phyloP scores from a whole-genome alignment of 1,140 invertebrate species.

The Danaus melanippus region DNA sequence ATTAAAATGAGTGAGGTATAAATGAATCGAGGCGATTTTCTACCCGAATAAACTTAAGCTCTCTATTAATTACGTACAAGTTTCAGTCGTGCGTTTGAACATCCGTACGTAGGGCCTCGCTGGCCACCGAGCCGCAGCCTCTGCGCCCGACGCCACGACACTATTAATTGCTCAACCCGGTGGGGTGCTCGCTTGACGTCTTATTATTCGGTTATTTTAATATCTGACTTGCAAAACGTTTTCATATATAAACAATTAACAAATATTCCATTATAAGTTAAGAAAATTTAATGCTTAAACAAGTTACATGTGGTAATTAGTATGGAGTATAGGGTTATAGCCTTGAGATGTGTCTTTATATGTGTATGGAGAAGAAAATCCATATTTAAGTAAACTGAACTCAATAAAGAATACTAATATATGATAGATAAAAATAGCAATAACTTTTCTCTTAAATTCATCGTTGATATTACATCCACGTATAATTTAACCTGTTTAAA shows the following conservation, averaged over 20 bases:
- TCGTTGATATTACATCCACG: constrained; percentile 2
- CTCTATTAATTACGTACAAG: constrained; percentile 26
- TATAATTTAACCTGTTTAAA: not conserved
- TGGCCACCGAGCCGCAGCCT: constrained; percentile 24
- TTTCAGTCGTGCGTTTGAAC: constrained; percentile 29
- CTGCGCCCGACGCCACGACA: constrained; percentile 20
- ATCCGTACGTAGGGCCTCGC: constrained; percentile 12
- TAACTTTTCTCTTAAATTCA: not conserved
- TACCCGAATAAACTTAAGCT: constrained; percentile 24
- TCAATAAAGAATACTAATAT: not conserved
- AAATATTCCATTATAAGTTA: no score
- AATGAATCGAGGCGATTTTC: constrained; percentile 8
- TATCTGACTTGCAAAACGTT: not conserved
- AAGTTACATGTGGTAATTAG: no score
- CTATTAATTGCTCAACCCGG: constrained; percentile 23
- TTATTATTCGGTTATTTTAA: constrained; percentile 10
- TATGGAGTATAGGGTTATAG: no score
- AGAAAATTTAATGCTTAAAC: no score
- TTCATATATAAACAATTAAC: no score
- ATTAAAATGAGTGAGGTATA: no score
- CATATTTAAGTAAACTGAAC: no score
- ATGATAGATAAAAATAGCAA: constrained; percentile 4
- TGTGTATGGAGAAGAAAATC: no score
- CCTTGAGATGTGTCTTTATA: no score
- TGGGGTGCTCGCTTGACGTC: constrained; percentile 7